phyloP scores from a whole-genome alignment of 2,113 vertebrate species.

The Spea multiplicata region DNA sequence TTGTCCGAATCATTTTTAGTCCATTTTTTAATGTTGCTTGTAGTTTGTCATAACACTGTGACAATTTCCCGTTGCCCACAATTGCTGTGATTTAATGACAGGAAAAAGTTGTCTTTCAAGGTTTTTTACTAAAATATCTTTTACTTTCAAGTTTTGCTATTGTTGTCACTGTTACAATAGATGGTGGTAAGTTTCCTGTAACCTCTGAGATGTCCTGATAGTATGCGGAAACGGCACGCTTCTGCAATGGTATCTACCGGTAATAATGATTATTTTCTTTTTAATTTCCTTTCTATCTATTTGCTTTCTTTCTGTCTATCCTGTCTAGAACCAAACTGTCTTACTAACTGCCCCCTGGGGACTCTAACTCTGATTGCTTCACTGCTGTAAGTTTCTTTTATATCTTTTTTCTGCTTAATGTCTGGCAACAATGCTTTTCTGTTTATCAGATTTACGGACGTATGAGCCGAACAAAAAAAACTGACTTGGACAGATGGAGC shows the following conservation, averaged over 20 bases:
- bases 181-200: slow-evolving; percentile 36
- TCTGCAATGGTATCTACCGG: slow-evolving; percentile 17
- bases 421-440: slow-evolving; percentile 14
- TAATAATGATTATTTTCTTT: slow-evolving; percentile 30
- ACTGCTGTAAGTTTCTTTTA: slow-evolving; percentile 89
- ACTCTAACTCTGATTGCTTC: slow-evolving; percentile 93
- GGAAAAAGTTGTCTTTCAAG: too few species aligned
- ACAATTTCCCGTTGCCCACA: too few species aligned
- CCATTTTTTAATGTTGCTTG: too few species aligned
- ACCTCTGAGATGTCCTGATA: slow-evolving; percentile 46
- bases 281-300: slow-evolving; percentile 67
- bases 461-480: neutral
- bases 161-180: too few species aligned
- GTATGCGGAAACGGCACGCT: slow-evolving; percentile 1
- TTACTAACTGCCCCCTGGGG: slow-evolving; percentile 99
- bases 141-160: too few species aligned
- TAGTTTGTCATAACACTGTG: too few species aligned
- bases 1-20: too few species aligned
- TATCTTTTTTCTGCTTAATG: slow-evolving; percentile 63
- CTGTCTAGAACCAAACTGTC: slow-evolving; percentile 97
- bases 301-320: slow-evolving; percentile 80
- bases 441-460: neutral
- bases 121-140: too few species aligned
- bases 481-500: neutral
- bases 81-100: too few species aligned